Evolutionary conservation across 1,140 invertebrate species (phyloP), one percentile per base, ranked within the genome.

Genomic region (Drosophila kurseongensis): DNA sequence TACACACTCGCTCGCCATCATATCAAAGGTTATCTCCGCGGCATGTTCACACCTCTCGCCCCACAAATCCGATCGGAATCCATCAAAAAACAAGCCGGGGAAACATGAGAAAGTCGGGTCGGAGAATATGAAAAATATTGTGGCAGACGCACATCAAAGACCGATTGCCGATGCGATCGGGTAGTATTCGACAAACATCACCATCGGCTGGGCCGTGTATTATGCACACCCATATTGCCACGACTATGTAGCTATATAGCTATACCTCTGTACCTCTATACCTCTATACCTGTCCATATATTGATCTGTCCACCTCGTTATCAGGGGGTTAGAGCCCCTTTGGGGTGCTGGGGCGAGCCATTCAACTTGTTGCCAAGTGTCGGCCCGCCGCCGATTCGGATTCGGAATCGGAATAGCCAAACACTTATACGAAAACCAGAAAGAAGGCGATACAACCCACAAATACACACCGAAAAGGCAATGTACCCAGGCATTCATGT

Each of bases 361-460:
- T 83, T 83, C 80, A 83, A 83, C 80, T 83, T 83, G 75, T 83
- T 83, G 80, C 80, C 80, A 83, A 83, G 80, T 83, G 73, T 66
- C 63, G 56, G 56, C 32, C 62, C 38, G 60, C 52, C 40, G 40
- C 45, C 47, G 65, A 68, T 66, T 68, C 47, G 47, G 62, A 68
- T 7, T 32, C 29, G 29, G 29, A 32, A 38, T 68, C 32, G 65
- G 60, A 65, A 67, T 67, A 74, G 68, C 48, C 50, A 75, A 65
- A 77, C 68, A 42, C 62, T 52, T 12, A 23, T 23, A 38, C 29
- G 6, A 29, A 35, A 42, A 29, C 14, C 29, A 52, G 23, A 61
- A 29, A 68, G 38, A 41, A 68, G 38, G 61, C 23, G 41, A 57
- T 44, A 60, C 61, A 44, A 29, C n/a, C 29, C 55, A 63, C 61